These are phyloP conservation scores for Aphrophora alni DNA, from an alignment of 2,888 invertebrate genomes.

Conservation along the genomic window DNA sequence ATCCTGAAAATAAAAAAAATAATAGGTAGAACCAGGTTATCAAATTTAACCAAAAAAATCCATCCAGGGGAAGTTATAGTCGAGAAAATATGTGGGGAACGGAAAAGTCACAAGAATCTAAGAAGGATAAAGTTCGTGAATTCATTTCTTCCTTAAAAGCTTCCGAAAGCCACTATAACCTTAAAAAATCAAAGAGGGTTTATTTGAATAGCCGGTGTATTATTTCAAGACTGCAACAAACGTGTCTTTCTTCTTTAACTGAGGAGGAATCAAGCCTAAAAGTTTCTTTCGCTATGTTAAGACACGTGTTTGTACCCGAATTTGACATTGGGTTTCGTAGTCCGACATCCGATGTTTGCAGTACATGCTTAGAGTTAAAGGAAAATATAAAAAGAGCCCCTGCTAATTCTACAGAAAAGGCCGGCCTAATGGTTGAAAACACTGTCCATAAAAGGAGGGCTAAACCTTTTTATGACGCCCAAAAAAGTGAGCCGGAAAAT, in stretches of 20 bases:
- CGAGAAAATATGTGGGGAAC: no score
- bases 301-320: background rate
- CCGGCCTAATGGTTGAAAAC: background rate
- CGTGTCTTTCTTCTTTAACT: background rate
- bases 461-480: slow-evolving; percentile 16
- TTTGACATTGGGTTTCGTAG: background rate
- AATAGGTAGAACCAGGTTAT: no score
- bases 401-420: background rate
- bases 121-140: no score
- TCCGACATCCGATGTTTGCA: background rate
- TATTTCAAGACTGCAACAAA: background rate
- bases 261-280: background rate
- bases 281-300: background rate
- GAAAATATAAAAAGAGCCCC: slow-evolving; percentile 2
- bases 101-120: no score
- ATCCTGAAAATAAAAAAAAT: no score
- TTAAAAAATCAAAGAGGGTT: slow-evolving; percentile 15
- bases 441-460: slow-evolving; percentile 17
- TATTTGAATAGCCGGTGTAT: background rate
- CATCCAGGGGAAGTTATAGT: no score
- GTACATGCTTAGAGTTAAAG: background rate
- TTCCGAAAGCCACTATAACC: background rate
- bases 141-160: background rate
- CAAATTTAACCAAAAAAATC: no score
- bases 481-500: background rate